A percentile compares a stretch with the other conserved stretches of the same genome.
These are phyloP conservation scores for Bradypodion ventrale DNA, from an alignment of 2,797 vertebrate species.

Conservation along the genomic window DNA sequence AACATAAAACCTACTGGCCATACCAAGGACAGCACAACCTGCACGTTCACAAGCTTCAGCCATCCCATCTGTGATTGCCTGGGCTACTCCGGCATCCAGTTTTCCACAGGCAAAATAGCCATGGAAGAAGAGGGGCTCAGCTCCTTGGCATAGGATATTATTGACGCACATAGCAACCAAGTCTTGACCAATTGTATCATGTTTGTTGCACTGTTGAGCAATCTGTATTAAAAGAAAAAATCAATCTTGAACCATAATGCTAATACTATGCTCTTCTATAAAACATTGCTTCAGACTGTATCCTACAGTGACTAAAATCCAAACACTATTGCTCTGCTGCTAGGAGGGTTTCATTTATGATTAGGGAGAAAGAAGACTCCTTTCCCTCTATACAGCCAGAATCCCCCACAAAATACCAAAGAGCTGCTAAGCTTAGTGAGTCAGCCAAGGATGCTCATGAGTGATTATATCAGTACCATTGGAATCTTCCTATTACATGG, in stretches of 20 bases:
- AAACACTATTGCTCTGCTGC: not conserved
- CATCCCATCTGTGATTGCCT: conserved; percentile 79
- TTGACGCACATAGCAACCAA: conserved; percentile 90
- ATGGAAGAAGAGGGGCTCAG: conserved; percentile 90
- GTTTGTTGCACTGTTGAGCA: conserved; percentile 80
- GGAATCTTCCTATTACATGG: not conserved
- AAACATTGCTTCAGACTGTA: not conserved
- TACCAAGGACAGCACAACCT: conserved; percentile 85
- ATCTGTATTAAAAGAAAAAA: conserved; percentile 70
- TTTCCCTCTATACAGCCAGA: not conserved
- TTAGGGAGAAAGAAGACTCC: not conserved
- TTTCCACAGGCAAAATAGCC: conserved; percentile 82
- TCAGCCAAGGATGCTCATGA: not conserved
- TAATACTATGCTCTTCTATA: not conserved
- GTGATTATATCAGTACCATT: not conserved
- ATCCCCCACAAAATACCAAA: not conserved
- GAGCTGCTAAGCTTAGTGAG: not conserved
- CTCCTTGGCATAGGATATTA: conserved; percentile 86
- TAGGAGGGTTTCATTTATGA: not conserved
- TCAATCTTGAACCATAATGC: not conserved
- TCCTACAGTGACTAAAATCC: not conserved
- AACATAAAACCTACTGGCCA: not conserved
- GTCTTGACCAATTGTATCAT: conserved; percentile 83
- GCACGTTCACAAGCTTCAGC: conserved; percentile 82
- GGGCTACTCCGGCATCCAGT: conserved; percentile 76